Base-by-base conservation (phyloP, 2,888 invertebrate species). In the Epinotia brunnichana region DNA sequence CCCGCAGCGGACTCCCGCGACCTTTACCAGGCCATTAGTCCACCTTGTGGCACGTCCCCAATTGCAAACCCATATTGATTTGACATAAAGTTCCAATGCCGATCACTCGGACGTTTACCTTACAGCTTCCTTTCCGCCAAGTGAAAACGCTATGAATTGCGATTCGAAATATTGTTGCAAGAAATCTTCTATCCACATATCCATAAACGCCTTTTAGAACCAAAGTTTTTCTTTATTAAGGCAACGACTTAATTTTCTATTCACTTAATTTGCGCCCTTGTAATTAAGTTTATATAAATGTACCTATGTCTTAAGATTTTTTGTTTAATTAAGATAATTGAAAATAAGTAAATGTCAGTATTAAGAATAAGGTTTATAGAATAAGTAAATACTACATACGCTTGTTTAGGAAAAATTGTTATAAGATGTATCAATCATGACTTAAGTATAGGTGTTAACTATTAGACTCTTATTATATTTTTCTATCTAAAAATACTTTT, bases 401-500 rank as follows among this genome's bases (percentile, higher is more conserved):
- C 80, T 81, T 82, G 80, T 80, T 77, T 82, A 78, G 79, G 75
- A 75, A 75, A 76, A 74, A 74, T 76, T 74, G 76, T 76, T 54
- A 69, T 75, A 74, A 80, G 77, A 70, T 67, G 70, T 75, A 76
- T 76, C 60, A 73, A 71, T 77, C 74, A 70, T 70, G 74, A 75
- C 76, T 69, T 83, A 82, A 80, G 79, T 79, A 78, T 83, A 81
- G 80, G 78, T 87, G 83, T 87, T 87, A 87, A 63, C 84, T 88
- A 84, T 86, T 89, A 87, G 86, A 85, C 80, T 83, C 85, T 87
- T 83, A 88, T 85, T 90, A 91, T 92, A 91, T 92, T 92, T 92
- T 91, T 92, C 90, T 91, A 87, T 73, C 62, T 69, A 69, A 69
- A 67, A 81, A 80, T 86, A 86, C 88, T 90, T 91, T 90, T 89